Evolutionary conservation across 1,140 invertebrate species (phyloP), one percentile per base, ranked within the genome.

Genomic region (Pseudomyrmex cubaensis): DNA sequence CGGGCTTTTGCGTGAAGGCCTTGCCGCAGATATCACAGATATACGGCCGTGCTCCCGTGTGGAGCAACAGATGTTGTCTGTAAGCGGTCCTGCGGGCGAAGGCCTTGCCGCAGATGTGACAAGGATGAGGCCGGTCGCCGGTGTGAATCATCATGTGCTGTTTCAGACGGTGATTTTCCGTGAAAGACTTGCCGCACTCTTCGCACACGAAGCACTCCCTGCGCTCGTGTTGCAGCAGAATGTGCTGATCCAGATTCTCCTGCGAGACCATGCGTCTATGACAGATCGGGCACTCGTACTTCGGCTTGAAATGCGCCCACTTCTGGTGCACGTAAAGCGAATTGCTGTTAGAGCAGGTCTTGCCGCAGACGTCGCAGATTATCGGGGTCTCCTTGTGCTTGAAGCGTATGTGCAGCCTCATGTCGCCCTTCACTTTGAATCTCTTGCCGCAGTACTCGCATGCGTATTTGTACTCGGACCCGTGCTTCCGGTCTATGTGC

Each of bases 121-220:
- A 98, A 70, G 95, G 94, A 90, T 96, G 97, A 0, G 97, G 97
- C 72, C 96, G 95, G 78, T 96, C 96, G 0, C 96, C 95, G 0
- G 96, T 96, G 85, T 98, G 97, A 1, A 96, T 96, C 87, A 96
- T 95, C 82, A 96, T 93, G 69, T 97, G 96, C 84, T 96, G 95
- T 52, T 93, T 95, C 8, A 95, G 74, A 5, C 91, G 88, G 20
- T 90, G 90, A 12, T 91, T 91, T 46, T 92, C 91, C 0, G 90
- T 82, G 91, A 95, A 98, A 0, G 95, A 96, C 89, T 98, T 98
- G 1, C 95, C 95, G 89, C 98, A 98, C 4, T 96, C 94, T 77
- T 97, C 97, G 90, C 98, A 98, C 0, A 89, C 87, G 22, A 89
- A 90, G 0, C 87, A 86, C 25, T 91, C 88, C 2, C 89, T 95